Evolutionary conservation across 30 jellyfish, hydroid and myxozoan genomes (phyloP), one percentile per base, ranked within the genome.

Genomic region (Clytia hemisphaerica): DNA sequence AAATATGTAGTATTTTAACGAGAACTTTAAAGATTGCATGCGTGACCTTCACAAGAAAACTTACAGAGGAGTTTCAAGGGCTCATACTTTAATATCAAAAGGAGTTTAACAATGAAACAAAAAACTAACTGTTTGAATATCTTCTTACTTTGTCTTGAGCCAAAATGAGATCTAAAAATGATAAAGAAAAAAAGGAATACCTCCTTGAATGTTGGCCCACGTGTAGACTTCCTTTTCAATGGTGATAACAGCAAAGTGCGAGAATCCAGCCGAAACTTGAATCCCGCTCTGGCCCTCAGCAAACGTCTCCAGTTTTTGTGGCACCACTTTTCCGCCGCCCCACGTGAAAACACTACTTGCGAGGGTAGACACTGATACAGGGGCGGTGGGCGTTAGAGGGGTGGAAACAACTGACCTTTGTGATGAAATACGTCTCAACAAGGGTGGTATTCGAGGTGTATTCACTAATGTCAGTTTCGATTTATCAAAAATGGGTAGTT

Each of bases 181-280:
- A n/a, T n/a, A n/a, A n/a, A n/a, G n/a, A n/a, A n/a, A n/a, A n/a
- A n/a, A n/a, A n/a, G n/a, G n/a, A n/a, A n/a, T n/a, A 19, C 98
- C 98, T 46, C 98, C 98, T 81, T 89, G 98, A 32, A 89, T 75
- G 48, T 89, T 80, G 37, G 95, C 98, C 98, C 98, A 89, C 16
- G 98, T 89, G 75, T 58, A 89, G 51, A 89, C 49, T 32, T 89
- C 98, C n/a, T 77, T 69, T 65, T 89, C 98, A 32, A 89, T 62
- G 0, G 98, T 89, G 37, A 89, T 91, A 29, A 76, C 92, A 1
- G 98, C 98, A 61, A 89, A 72, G 45, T 89, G 98, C 46, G 83
- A 73, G 44, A 73, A 85, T 1, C 98, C 98, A 6, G 98, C 66
- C 40, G 98, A 78, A 4, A 89, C 79, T 31, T 81, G 93, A 2